A percentile compares a stretch with the other conserved stretches of the same genome.
Evolutionary conservation across 2,797 vertebrate species (phyloP).

Genomic region (Tokudaia muenninki): DNA sequence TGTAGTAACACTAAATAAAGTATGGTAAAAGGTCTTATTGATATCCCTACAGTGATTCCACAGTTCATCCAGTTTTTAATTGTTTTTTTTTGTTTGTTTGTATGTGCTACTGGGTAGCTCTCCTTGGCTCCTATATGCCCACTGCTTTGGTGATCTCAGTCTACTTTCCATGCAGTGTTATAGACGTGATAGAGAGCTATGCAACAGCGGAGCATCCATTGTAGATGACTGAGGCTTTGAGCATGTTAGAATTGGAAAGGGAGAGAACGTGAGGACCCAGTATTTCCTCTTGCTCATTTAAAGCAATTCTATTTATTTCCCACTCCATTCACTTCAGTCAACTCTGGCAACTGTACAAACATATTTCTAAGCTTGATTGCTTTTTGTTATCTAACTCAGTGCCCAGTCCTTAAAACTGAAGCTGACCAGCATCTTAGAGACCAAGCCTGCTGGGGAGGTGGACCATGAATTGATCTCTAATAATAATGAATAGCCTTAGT

Average conservation of each 20-base stretch:
- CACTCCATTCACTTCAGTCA: neutral
- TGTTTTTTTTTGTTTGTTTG: too few species aligned
- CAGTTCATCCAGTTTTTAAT: neutral
- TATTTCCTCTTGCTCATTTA: neutral
- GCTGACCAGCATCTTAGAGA: neutral
- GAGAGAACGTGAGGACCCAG: constrained; percentile 51
- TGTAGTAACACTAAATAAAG: neutral
- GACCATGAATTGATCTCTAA: neutral
- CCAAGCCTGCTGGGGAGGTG: neutral
- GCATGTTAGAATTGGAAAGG: neutral
- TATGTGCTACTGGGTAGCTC: neutral
- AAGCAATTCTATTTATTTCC: neutral
- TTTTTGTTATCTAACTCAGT: constrained; percentile 28
- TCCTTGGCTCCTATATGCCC: neutral
- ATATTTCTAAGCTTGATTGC: constrained; percentile 37
- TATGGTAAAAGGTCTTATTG: neutral
- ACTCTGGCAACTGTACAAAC: constrained; percentile 6
- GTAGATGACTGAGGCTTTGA: neutral
- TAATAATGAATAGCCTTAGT: neutral
- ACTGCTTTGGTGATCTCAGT: neutral
- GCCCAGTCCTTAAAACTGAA: neutral
- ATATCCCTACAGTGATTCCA: neutral
- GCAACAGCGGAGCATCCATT: neutral
- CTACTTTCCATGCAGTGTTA: neutral
- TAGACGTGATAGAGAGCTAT: neutral